A percentile compares a stretch with the other conserved stretches of the same genome.
These are phyloP conservation scores for Trypoxylon attenuatum DNA, from an alignment of 2,888 invertebrate species.

Conservation along the genomic window DNA sequence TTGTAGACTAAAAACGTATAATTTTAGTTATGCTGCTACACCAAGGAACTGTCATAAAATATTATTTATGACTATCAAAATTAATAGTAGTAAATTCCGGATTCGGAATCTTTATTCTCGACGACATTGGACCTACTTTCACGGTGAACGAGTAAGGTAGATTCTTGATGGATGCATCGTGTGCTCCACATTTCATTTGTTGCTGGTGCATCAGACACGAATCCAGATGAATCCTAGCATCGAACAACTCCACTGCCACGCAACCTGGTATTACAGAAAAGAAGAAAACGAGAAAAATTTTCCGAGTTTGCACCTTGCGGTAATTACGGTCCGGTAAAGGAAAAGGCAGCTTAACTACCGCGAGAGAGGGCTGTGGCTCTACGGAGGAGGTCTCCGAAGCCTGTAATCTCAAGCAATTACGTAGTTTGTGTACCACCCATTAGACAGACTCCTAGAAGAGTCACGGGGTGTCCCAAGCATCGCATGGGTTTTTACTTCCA, in stretches of 20 bases:
- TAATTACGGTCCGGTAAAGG: conserved; percentile 59
- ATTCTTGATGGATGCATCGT: no score
- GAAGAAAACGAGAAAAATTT: conserved; percentile 54
- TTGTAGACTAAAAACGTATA: not conserved
- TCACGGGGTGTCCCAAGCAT: conserved; percentile 28
- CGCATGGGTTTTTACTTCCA: conserved; percentile 8
- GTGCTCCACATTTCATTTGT: no score
- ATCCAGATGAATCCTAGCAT: conserved; percentile 11
- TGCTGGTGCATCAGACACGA: no score
- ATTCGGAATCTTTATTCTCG: not conserved
- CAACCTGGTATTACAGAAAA: conserved; percentile 60
- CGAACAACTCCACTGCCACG: conserved; percentile 28
- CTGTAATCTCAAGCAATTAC: conserved; percentile 69
- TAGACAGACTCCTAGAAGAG: conserved; percentile 40
- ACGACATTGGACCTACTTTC: not conserved
- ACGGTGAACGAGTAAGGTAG: not conserved
- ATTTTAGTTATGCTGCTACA: not conserved
- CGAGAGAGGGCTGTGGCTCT: conserved; percentile 27
- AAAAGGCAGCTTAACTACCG: conserved; percentile 49
- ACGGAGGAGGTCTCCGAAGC: conserved; percentile 50
- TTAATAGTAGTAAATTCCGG: no score
- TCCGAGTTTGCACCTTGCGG: conserved; percentile 69
- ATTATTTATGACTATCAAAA: no score
- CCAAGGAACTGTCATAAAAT: no score
- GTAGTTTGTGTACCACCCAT: conserved; percentile 60